Evolutionary conservation across 2,888 invertebrate species (phyloP).

Genomic region (Leistus spinibarbis): DNA sequence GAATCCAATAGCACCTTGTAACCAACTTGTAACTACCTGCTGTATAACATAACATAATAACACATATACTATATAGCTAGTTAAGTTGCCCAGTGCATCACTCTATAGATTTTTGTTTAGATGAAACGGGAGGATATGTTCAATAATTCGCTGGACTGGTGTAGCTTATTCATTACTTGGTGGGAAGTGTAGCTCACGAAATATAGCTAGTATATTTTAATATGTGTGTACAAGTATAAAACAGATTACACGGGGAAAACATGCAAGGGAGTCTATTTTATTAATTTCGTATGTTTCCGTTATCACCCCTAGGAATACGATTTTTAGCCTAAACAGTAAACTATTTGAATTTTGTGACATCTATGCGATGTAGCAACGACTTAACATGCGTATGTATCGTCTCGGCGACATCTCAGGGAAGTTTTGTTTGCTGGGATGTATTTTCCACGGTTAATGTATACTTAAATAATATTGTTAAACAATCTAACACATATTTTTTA

Average conservation of each 20-base stretch:
- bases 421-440: too few relatives aligned
- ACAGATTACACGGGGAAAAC: too few relatives aligned
- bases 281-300: too few relatives aligned
- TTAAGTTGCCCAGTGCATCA: constrained; percentile 26
- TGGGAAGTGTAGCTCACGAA: constrained; percentile 58
- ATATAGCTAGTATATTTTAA: constrained; percentile 29
- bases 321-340: too few relatives aligned
- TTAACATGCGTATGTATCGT: too few relatives aligned
- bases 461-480: not conserved
- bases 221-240: too few relatives aligned
- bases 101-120: not conserved
- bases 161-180: constrained; percentile 54
- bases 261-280: too few relatives aligned
- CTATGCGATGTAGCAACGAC: too few relatives aligned
- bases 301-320: too few relatives aligned
- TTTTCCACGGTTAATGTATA: not conserved
- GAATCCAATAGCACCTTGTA: constrained; percentile 36
- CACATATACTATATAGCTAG: constrained; percentile 38
- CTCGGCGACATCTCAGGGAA: too few relatives aligned
- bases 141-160: constrained; percentile 1
- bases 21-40: constrained; percentile 19
- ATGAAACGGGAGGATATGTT: not conserved
- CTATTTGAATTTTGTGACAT: too few relatives aligned
- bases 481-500: not conserved
- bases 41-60: constrained; percentile 38